Evolutionary conservation across 2,113 vertebrate species (phyloP), one percentile per base, ranked within the genome.

Genomic region (Phocoena sinus): DNA sequence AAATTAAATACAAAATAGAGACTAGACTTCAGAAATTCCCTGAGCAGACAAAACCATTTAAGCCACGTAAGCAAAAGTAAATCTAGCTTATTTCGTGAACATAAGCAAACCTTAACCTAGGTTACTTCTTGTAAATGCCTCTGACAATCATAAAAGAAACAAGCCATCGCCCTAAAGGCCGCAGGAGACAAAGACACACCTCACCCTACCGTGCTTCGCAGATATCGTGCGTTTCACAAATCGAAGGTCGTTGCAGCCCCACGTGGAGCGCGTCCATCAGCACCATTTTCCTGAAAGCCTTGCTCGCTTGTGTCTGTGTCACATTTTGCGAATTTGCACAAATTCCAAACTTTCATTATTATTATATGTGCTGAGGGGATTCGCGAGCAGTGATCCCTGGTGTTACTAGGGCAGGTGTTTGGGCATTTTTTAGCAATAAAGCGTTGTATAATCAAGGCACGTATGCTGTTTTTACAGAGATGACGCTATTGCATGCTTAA

Each of bases 181-280:
- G 33, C 26, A 4, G 36, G 41, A 67, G 44, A 41, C 63, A 41
- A 44, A 80, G 76, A 47, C 76, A 56, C 26, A 23, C 31, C 31
- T n/a, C 74, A 21, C 10, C 11, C 3, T 11, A 18, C 17, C 14
- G 12, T 11, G 15, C 74, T 20, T 20, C 2, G 4, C 71, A 74
- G 44, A 28, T 28, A 15, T 5, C 74, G 2, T 20, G 74, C 0
- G 1, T 11, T 6, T 21, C 20, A 8, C 31, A 23, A 10, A 4
- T 0, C 2, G 31, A 23, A 79, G 76, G 76, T n/a, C 18, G 8
- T 1, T 1, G 47, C 31, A 53, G 47, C 44, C 44, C 28, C 28
- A 7, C 31, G 28, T 0, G 17, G 4, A 76, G 74, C 47, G 6
- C 20, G 44, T 31, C 47, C 31, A 21, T 2, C 18, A 3, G 47